These are phyloP conservation scores for Sinella curviseta DNA, from an alignment of 1,140 invertebrate genomes.

Conservation along the genomic window DNA sequence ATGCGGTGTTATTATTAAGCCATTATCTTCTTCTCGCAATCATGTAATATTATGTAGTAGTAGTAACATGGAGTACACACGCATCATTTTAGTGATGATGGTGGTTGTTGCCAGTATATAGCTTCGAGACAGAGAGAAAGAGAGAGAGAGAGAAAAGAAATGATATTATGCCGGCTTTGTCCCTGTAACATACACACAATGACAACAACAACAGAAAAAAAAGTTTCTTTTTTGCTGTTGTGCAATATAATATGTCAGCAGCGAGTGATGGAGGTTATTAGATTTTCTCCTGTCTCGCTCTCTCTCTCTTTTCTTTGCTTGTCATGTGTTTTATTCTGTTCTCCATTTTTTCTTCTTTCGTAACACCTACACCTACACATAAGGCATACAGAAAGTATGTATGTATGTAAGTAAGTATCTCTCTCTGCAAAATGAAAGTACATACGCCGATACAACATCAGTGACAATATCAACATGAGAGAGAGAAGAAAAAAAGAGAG, in stretches of 20 bases:
- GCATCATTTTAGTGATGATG: no score
- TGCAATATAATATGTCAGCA: constrained; percentile 10
- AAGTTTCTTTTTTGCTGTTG: background rate
- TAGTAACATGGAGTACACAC: no score
- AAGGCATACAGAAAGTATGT: background rate
- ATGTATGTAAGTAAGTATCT: background rate
- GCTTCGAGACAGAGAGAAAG: no score
- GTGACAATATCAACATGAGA: no score
- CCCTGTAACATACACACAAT: background rate
- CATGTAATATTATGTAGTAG: no score
- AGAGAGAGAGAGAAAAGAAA: no score
- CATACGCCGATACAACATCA: no score
- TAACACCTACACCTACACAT: background rate
- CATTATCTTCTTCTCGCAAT: background rate
- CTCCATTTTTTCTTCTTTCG: constrained; percentile 3
- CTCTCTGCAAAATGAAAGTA: no score
- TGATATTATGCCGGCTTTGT: background rate
- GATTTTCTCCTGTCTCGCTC: background rate
- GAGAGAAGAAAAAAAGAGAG: no score
- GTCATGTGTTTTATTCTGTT: background rate
- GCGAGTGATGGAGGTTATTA: constrained; percentile 22
- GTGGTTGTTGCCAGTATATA: no score
- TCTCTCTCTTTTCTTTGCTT: background rate
- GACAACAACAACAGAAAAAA: background rate
- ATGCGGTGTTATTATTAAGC: background rate